Evolutionary conservation across 2,113 vertebrate genomes (phyloP).

Genomic region (Tupaia chinensis): DNA sequence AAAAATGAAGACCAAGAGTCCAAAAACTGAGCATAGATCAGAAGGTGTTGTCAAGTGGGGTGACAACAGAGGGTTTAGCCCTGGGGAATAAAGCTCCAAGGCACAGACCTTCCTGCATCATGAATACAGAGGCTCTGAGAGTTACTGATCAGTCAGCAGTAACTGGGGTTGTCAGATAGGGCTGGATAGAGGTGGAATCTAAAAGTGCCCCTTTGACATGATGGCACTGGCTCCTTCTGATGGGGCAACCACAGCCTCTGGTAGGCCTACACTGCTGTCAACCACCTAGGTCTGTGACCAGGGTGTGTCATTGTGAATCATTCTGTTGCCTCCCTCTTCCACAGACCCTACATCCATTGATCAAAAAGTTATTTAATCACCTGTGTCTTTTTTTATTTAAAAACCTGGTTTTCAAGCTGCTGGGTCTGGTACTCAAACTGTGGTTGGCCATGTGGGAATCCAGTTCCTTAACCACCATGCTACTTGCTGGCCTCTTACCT

Average conservation of each 20-base stretch:
- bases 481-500: too few species aligned
- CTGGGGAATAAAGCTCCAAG: neutral
- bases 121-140: neutral
- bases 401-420: too few species aligned
- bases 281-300: neutral
- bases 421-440: too few species aligned
- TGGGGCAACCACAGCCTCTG: accelerated
- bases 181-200: neutral
- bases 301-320: neutral
- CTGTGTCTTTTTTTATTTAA: neutral
- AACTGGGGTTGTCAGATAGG: too few species aligned
- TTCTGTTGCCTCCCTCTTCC: neutral
- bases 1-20: neutral
- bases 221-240: too few species aligned
- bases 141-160: neutral
- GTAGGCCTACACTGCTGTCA: neutral
- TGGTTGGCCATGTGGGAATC: too few species aligned
- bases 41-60: neutral
- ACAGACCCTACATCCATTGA: neutral
- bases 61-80: neutral
- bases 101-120: neutral
- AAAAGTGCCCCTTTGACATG: too few species aligned
- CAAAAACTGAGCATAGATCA: neutral
- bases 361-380: neutral
- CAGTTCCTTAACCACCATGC: too few species aligned